Percentiles rank a stretch among this genome's conserved stretches.
Conservation (phyloP, 2,888 invertebrate genomes). For the Globia sparganii region DNA sequence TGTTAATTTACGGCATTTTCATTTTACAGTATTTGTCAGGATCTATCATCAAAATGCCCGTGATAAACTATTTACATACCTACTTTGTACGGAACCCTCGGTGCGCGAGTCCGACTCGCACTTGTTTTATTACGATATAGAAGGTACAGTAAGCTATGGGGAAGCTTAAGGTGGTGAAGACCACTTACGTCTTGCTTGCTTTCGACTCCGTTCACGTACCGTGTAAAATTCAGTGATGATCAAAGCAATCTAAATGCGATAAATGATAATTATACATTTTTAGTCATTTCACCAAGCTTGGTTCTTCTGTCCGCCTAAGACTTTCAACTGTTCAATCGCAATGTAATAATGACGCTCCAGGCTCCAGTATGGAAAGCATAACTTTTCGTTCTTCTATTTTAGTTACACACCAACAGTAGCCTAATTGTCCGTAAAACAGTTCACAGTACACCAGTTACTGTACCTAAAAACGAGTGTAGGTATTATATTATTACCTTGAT, state of each 20-base stretch:
- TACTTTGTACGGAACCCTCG: no score
- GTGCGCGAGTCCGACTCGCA: no score
- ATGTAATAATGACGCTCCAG: constrained; percentile 10
- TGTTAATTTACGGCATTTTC: no score
- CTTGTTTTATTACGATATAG: background rate
- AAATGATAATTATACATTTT: background rate
- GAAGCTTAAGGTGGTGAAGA: background rate
- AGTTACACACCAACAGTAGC: background rate
- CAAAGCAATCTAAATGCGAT: background rate
- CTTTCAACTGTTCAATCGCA: background rate
- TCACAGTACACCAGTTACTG: constrained; percentile 29
- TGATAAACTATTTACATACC: no score
- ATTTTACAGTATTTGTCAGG: no score
- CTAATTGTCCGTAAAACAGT: background rate
- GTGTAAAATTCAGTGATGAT: background rate
- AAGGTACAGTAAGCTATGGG: background rate
- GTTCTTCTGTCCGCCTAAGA: background rate
- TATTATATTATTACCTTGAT: background rate
- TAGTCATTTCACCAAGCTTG: background rate
- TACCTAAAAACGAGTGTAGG: background rate
- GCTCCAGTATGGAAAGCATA: constrained; percentile 1
- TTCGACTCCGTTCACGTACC: background rate
- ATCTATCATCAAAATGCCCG: no score
- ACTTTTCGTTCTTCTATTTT: background rate
- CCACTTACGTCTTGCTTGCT: constrained; percentile 6